phyloP scores from a whole-genome alignment of 2,888 invertebrate genomes.

The Tenthredo notha region DNA sequence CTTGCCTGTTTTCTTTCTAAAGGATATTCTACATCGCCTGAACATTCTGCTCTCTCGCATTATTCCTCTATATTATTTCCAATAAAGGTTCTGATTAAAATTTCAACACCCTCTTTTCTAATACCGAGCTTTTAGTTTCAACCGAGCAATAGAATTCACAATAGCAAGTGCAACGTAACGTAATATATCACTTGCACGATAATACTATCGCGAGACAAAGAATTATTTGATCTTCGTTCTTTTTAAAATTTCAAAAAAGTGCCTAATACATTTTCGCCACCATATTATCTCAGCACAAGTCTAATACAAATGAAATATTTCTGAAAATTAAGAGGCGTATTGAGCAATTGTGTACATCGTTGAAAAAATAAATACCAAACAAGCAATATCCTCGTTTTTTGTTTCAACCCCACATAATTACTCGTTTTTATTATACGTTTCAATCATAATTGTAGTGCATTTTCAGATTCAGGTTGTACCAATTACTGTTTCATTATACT shows the following conservation, averaged over 20 bases:
- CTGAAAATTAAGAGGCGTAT: neutral
- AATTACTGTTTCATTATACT: neutral
- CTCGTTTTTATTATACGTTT: neutral
- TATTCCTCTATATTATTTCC: constrained; percentile 20
- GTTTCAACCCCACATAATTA: neutral
- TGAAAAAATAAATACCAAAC: neutral
- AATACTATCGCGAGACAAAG: neutral
- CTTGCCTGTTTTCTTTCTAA: neutral
- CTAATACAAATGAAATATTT: neutral
- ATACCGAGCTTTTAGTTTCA: constrained; percentile 18
- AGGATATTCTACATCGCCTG: neutral
- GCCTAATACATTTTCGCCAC: neutral
- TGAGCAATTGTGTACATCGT: neutral
- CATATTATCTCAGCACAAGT: neutral
- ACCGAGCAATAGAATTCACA: neutral
- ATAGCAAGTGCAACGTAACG: neutral
- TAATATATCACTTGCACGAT: neutral
- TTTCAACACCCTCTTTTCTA: neutral
- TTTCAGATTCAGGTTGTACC: neutral
- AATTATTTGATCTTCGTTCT: neutral
- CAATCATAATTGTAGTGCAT: neutral
- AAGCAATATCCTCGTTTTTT: neutral
- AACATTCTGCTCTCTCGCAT: neutral
- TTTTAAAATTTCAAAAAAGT: neutral
- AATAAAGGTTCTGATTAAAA: constrained; percentile 26